Evolutionary conservation across 2,113 vertebrate genomes (phyloP).

Genomic region (Chiloscyllium plagiosum): DNA sequence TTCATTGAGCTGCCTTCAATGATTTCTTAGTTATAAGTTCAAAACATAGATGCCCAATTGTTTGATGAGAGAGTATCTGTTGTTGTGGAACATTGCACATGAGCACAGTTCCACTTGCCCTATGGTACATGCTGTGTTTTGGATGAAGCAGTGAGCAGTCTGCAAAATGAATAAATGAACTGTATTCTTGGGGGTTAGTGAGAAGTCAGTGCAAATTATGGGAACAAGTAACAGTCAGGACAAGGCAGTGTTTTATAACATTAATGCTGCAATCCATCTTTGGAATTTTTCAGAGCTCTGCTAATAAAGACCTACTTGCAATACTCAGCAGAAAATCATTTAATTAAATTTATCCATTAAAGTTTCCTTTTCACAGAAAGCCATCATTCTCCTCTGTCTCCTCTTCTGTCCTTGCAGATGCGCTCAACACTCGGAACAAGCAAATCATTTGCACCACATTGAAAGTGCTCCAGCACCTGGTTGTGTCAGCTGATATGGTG

Average conservation of each 20-base stretch:
- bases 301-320: constrained; percentile 49
- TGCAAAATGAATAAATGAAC: constrained; percentile 48
- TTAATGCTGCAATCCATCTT: constrained; percentile 47
- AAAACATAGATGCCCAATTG: constrained; percentile 54
- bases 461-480: constrained; percentile 88
- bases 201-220: constrained; percentile 51
- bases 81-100: constrained; percentile 47
- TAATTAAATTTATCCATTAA: constrained; percentile 51
- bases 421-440: constrained; percentile 81
- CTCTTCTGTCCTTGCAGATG: constrained; percentile 57
- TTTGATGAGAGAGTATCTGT: constrained; percentile 53
- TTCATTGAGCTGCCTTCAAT: constrained; percentile 52
- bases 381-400: constrained; percentile 27
- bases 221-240: constrained; percentile 54
- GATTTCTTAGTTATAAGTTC: constrained; percentile 45
- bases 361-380: constrained; percentile 39
- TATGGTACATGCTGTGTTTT: constrained; percentile 49
- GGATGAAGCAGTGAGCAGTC: constrained; percentile 42
- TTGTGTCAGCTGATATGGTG: constrained; percentile 78
- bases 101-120: constrained; percentile 52
- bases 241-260: constrained; percentile 54
- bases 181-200: constrained; percentile 50
- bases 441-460: constrained; percentile 82
- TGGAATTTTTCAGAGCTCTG: constrained; percentile 51
- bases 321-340: constrained; percentile 49